A percentile compares a stretch with the other conserved stretches of the same genome.
phyloP scores from a whole-genome alignment of 2,113 vertebrate genomes.

The Microcebus murinus region DNA sequence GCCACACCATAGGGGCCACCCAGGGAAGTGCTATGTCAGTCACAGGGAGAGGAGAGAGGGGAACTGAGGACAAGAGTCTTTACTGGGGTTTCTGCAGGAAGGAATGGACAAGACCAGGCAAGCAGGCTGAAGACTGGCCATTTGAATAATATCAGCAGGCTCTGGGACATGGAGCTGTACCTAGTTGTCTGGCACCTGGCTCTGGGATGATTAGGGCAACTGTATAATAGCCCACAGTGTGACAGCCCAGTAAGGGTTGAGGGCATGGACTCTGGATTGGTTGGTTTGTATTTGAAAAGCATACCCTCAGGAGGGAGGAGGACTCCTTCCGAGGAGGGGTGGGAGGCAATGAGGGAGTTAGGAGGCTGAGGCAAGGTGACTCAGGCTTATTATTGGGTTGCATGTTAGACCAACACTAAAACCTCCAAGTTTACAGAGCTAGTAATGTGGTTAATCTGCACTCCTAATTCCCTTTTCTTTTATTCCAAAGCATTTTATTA shows the following conservation, averaged over 20 bases:
- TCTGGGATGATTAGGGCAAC: neutral
- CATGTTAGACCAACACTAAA: neutral
- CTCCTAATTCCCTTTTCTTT: neutral
- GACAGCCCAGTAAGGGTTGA: neutral
- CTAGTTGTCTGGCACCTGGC: neutral
- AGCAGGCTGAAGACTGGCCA: neutral
- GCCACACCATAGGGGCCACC: rapidly evolving
- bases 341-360: too few relatives aligned
- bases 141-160: neutral
- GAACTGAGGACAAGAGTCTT: neutral
- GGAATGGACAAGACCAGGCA: neutral
- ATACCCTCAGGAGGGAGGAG: neutral
- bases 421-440: neutral
- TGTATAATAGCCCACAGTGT: neutral
- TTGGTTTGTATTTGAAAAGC: neutral
- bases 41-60: neutral
- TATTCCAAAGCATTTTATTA: neutral
- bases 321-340: neutral
- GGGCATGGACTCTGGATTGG: too few relatives aligned
- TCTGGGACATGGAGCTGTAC: neutral
- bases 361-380: neutral
- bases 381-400: neutral
- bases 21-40: neutral
- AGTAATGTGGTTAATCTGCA: neutral
- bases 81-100: neutral